Conservation (phyloP, 2,888 invertebrate genomes). For the Rotaria magnacalcarata region DNA sequence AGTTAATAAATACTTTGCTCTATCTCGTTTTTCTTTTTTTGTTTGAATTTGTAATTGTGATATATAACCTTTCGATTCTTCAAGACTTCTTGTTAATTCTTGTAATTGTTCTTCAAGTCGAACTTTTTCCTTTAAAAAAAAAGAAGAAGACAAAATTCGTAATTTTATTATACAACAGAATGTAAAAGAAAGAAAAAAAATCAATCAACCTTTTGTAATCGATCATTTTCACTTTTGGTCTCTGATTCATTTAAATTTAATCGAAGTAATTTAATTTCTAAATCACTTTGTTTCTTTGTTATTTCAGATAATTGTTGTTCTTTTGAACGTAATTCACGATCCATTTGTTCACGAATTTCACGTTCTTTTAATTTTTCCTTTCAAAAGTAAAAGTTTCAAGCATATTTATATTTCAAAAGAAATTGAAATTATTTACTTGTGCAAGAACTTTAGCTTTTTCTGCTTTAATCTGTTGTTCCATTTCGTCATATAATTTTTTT, state of each 20-base stretch:
- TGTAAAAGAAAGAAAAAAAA: not conserved
- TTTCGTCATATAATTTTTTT: constrained; percentile 61
- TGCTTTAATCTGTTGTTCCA: constrained; percentile 61
- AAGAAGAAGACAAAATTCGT: no score
- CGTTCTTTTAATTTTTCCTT: constrained; percentile 45
- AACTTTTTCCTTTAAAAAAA: constrained; percentile 49
- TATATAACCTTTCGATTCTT: constrained; percentile 57
- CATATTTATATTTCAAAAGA: not conserved
- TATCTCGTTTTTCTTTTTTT: constrained; percentile 57
- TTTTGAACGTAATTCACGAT: constrained; percentile 38
- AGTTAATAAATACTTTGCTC: constrained; percentile 55
- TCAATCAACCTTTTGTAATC: constrained; percentile 54
- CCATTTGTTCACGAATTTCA: constrained; percentile 43
- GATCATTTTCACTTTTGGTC: constrained; percentile 59
- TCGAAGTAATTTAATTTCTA: constrained; percentile 55
- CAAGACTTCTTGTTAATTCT: constrained; percentile 54
- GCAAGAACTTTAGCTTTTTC: constrained; percentile 58
- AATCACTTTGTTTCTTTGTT: constrained; percentile 43
- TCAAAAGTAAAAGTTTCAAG: no score
- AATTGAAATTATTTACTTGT: constrained; percentile 53
- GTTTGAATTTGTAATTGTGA: constrained; percentile 55
- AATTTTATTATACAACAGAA: no score
- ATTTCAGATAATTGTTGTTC: constrained; percentile 39
- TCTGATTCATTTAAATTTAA: constrained; percentile 55
- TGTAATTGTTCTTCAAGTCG: constrained; percentile 55